Conservation (phyloP, 2,113 vertebrate species). For the Porphyrio hochstetteri region DNA sequence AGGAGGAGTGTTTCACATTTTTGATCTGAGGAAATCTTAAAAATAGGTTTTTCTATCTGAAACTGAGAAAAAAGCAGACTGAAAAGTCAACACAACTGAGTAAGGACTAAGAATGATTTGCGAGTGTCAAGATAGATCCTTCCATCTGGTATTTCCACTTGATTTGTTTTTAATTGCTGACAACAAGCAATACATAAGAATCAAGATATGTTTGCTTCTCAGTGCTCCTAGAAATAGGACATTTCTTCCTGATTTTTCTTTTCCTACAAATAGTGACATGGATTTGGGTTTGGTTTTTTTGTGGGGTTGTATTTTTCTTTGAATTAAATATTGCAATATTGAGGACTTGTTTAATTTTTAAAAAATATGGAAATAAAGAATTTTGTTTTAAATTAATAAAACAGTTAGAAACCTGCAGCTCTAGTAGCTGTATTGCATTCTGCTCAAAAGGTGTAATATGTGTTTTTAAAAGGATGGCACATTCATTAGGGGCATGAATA, state of each 20-base stretch:
- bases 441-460: not conserved
- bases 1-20: not conserved
- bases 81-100: not conserved
- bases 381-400: not conserved
- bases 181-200: not conserved
- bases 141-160: not conserved
- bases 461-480: not conserved
- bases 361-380: not conserved
- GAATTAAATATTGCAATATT: not conserved
- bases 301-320: not conserved
- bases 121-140: not conserved
- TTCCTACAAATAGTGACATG: not conserved
- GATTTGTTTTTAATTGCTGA: not conserved
- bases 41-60: not conserved
- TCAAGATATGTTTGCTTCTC: not conserved
- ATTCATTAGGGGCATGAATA: not conserved
- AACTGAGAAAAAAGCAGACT: not conserved
- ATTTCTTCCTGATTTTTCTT: not conserved
- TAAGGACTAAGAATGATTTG: not conserved
- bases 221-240: rapidly evolving
- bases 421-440: not conserved
- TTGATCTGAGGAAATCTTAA: not conserved
- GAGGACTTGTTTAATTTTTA: not conserved
- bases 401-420: not conserved
- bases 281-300: not conserved